Evolutionary conservation across 2,797 vertebrate genomes (phyloP), one percentile per base, ranked within the genome.

Genomic region (Sebastolobus alascanus): DNA sequence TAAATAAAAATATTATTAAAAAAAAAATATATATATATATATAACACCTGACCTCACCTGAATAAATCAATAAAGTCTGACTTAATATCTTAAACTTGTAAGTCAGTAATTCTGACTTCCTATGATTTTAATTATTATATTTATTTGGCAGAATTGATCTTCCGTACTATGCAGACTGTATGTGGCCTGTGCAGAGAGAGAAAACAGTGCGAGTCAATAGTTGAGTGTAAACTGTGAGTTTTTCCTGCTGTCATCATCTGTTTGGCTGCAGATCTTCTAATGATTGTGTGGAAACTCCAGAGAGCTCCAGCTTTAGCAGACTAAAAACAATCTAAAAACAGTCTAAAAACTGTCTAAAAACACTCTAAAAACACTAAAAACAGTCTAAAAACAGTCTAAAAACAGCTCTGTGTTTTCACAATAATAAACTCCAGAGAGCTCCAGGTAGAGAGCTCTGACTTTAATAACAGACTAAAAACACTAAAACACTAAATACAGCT

Each of bases 251-350:
- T 46, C 43, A 13, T 81, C 68, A 33, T 80, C 11, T 78, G 69
- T 46, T 46, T 46, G 16, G 74, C 60, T 60, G 73, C 43, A 8
- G 10, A 1, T 67, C 73, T 27, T 11, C 43, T 31, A 3, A 29
- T 73, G 52, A 74, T 59, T 20, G 68, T 31, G 73, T 71, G 80
- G 87, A 89, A 89, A 89, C 82, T 88, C 82, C 6, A 46, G 43
- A 46, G 43, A 46, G 43, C 43, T 46, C 14, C 43, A 46, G 43
- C 43, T 46, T n/a, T n/a, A n/a, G n/a, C n/a, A n/a, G n/a, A n/a
- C 43, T 46, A 46, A 46, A 46, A 46, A 46, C 43, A 46, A 5
- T 31, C 31, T 5, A 31, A 31, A 31, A 31, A 25, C 31, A 31
- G 31, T 31, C 31, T 31, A 31, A 31, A 31, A 31, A 31, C 31